A percentile compares a stretch with the other conserved stretches of the same genome.
Conservation (phyloP, 2,797 vertebrate species). For the Pyrocephalus nanus region DNA sequence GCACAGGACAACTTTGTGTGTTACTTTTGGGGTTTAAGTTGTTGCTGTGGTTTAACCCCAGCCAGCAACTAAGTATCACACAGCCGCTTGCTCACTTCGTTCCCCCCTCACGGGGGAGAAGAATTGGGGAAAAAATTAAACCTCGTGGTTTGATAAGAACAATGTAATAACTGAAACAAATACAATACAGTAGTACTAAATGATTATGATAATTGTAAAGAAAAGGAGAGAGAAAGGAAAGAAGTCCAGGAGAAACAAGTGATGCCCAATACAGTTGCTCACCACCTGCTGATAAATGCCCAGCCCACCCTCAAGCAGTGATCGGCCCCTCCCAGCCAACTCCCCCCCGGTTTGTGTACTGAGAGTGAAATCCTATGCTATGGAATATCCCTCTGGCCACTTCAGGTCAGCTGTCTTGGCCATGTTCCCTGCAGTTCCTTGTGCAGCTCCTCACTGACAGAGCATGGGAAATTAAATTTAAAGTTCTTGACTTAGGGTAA, state of each 20-base stretch:
- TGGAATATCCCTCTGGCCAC: not conserved
- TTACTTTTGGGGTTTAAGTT: not conserved
- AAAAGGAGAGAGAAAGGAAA: not conserved
- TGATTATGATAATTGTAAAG: not conserved
- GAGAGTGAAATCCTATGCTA: not conserved
- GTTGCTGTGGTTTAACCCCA: not conserved
- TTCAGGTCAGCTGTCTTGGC: not conserved
- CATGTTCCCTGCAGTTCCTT: not conserved
- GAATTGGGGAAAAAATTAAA: not conserved
- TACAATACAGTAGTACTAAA: not conserved
- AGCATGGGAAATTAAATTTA: not conserved
- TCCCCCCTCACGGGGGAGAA: fast-evolving
- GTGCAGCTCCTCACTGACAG: not conserved
- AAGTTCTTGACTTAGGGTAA: not conserved
- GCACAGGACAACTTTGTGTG: not conserved
- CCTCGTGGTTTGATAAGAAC: not conserved
- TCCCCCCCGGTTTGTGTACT: not conserved
- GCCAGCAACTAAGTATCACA: not conserved
- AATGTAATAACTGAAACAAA: not conserved
- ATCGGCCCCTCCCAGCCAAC: fast-evolving
- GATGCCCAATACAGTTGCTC: not conserved
- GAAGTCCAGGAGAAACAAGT: not conserved
- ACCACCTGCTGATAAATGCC: fast-evolving
- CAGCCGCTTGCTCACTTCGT: not conserved
- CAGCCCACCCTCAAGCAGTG: not conserved